Conservation (phyloP, 2,888 invertebrate species). For the Lasioglossum morio region DNA sequence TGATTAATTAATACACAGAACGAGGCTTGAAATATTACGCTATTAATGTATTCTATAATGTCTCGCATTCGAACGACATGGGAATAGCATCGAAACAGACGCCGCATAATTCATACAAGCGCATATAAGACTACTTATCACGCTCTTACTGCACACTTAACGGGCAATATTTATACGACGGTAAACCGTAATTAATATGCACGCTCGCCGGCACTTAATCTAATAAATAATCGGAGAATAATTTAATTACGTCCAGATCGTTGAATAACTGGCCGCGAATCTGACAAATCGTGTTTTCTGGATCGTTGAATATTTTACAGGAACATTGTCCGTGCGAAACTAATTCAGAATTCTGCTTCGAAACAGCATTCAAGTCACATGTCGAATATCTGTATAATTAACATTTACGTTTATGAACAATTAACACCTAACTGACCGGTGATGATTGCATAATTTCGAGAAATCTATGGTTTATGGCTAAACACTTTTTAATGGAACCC, state of each 20-base stretch:
- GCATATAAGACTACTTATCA: conserved; percentile 39
- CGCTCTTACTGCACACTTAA: conserved; percentile 36
- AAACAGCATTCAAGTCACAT: neutral
- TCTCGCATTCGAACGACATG: conserved; percentile 30
- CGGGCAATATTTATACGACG: conserved; percentile 36
- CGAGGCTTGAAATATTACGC: conserved; percentile 41
- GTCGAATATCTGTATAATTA: neutral
- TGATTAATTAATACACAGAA: conserved; percentile 35
- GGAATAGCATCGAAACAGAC: conserved; percentile 36
- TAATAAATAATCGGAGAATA: conserved; percentile 43
- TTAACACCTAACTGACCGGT: no score
- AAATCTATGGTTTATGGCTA: no score
- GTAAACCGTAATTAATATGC: conserved; percentile 41
- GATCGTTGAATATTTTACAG: conserved; percentile 3
- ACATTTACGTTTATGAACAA: neutral
- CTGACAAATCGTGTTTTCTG: conserved; percentile 15
- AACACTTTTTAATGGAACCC: no score
- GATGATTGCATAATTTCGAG: no score
- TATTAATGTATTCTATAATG: conserved; percentile 25
- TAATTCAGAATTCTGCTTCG: neutral
- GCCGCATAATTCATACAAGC: conserved; percentile 44
- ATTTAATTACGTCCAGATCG: conserved; percentile 37
- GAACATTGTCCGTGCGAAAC: neutral
- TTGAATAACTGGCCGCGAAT: conserved; percentile 4
- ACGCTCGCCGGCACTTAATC: conserved; percentile 6